These are phyloP conservation scores for Eurois occulta DNA, from an alignment of 2,888 invertebrate species.

Conservation along the genomic window DNA sequence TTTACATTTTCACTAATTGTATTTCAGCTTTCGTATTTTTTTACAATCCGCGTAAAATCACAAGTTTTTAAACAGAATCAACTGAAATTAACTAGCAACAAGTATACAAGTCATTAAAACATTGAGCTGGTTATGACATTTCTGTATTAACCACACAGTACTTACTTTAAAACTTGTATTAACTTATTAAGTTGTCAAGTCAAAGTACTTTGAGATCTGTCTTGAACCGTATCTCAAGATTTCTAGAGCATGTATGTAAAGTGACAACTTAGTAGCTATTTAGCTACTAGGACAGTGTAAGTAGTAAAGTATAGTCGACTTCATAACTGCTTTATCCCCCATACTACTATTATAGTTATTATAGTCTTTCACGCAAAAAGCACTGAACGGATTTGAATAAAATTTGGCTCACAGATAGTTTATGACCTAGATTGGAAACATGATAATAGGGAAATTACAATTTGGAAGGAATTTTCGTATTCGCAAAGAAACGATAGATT, in stretches of 20 bases:
- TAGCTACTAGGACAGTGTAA: not conserved
- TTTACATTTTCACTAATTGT: not conserved
- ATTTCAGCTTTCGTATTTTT: not conserved
- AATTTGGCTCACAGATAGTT: too few relatives aligned
- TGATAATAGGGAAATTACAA: too few relatives aligned
- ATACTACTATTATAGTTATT: not conserved
- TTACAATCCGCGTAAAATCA: not conserved
- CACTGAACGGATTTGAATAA: not conserved
- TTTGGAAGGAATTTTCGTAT: too few relatives aligned
- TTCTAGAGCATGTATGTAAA: constrained; percentile 3
- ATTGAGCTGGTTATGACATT: constrained; percentile 20
- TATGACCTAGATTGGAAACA: too few relatives aligned
- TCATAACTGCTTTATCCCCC: not conserved
- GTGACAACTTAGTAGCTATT: not conserved
- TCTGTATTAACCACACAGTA: constrained; percentile 16
- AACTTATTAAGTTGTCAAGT: constrained; percentile 36
- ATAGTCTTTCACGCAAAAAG: not conserved
- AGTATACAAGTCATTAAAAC: constrained; percentile 11
- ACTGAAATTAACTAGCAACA: not conserved
- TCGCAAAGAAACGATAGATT: too few relatives aligned
- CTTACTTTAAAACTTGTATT: constrained; percentile 38
- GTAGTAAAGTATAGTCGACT: not conserved
- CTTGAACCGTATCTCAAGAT: constrained; percentile 8
- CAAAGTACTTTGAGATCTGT: constrained; percentile 13
- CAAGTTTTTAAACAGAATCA: not conserved